Conservation (phyloP, 2,113 vertebrate genomes). For the Lagopus leucura region DNA sequence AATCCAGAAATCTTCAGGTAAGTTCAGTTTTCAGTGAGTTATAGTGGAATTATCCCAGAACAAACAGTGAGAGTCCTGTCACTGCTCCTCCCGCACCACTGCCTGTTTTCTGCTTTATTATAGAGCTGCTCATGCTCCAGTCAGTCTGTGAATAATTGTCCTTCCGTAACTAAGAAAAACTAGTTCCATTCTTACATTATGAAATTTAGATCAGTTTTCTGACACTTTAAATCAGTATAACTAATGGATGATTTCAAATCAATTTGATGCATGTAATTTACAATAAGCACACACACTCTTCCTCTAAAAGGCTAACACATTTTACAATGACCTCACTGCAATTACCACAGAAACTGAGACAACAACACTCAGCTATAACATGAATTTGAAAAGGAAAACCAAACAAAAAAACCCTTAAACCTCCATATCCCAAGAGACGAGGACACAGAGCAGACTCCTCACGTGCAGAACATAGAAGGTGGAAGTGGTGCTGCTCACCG, state of each 20-base stretch:
- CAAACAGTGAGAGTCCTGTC: background rate
- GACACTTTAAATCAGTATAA: conserved; percentile 69
- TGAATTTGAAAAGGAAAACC: background rate
- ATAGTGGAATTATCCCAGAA: background rate
- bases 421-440: background rate
- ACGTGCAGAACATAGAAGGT: background rate
- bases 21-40: background rate
- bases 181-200: conserved; percentile 64
- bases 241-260: conserved; percentile 68
- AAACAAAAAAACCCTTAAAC: background rate
- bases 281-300: conserved; percentile 36
- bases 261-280: conserved; percentile 69
- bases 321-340: background rate
- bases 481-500: background rate
- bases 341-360: conserved; percentile 28
- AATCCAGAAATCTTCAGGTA: background rate
- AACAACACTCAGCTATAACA: background rate
- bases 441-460: background rate
- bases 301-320: conserved; percentile 47
- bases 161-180: conserved; percentile 44
- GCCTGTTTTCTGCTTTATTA: conserved; percentile 43
- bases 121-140: conserved; percentile 25
- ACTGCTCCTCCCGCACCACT: background rate
- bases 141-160: conserved; percentile 67
- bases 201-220: conserved; percentile 73